Base-by-base conservation (phyloP, 2,797 vertebrate species). In the Chromis chromis region DNA sequence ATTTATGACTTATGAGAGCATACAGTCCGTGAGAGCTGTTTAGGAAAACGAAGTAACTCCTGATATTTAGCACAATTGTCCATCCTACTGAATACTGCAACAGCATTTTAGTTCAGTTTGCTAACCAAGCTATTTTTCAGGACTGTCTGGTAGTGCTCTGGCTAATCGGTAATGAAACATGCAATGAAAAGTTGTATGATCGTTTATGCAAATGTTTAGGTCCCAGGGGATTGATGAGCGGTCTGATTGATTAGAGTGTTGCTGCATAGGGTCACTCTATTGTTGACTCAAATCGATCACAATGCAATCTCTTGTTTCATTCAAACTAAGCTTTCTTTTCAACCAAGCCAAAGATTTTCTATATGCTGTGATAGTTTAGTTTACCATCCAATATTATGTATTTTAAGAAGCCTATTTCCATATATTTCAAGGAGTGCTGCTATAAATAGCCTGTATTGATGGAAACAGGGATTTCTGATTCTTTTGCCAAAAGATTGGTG, bases 371-470 rank as follows among this genome's bases (percentile, higher is more conserved):
- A 46, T 14, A 14, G 33, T 21, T 49, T 21, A 49, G 8, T 24
- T 53, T 53, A 14, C 46, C 2, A 49, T 49, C 17, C n/a, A 49
- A n/a, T 49, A 16, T 16, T 42, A 22, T 21, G 46, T 8, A 9
- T 11, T 49, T 65, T 36, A 54, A 54, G 36, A 83, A 64, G 70
- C 17, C 9, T 14, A n/a, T 36, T 62, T 72, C 68, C 0, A 11
- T 56, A 27, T 78, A 64, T 64, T 16, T 46, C 40, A 19, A 66
- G 11, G n/a, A 28, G 7, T 28, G 13, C 7, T n/a, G 1, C 40
- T 28, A 21, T 12, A 16, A 48, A 33, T 24, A 31, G 25, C 25
- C 25, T 2, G 25, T 25, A 25, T 25, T 25, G 10, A 31, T 6
- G 16, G 25, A 11, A 28, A n/a, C 16, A 6, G 28, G 3, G 19